Evolutionary conservation across 2,113 vertebrate genomes (phyloP), one percentile per base, ranked within the genome.

Genomic region (Megalops atlanticus): DNA sequence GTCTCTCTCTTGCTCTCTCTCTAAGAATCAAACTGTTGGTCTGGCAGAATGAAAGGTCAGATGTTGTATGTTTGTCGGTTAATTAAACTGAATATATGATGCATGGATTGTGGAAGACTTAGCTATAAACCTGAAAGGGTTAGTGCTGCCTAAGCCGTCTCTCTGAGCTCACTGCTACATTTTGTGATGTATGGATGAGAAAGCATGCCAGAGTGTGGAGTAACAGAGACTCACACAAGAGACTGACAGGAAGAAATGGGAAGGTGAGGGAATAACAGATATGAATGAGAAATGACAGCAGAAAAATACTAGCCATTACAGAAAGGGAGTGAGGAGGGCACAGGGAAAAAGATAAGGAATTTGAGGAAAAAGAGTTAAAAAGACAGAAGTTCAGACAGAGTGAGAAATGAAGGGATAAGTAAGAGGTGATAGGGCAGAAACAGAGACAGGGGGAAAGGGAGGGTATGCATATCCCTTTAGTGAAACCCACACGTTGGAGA

Each of bases 401-500:
- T 45, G 14, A 79, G 64, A 39, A 71, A n/a, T 40, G 31, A 33
- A 74, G 24, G 71, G 52, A 35, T 33, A 35, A 35, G 27, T 12
- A 11, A 71, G 64, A 77, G 75, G 74, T 21, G 27, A 45, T 49
- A 31, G 41, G 75, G 45, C 41, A 41, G 69, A 47, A 74, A 73
- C 5, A 16, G 31, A 49, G 41, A 43, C 14, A 2, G 41, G 38
- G 41, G 39, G 16, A 11, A 18, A 27, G 40, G 33, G 35, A 52
- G 45, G 78, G 73, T 77, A 45, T 21, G 15, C 35, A 52, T 52
- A 72, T 86, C 78, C 35, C 82, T 85, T 80, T 80, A 84, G 47
- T 72, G 68, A 71, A 82, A 79, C 78, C 64, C 79, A 85, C 54
- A 24, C 84, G 85, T 89, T 84, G 76, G 86, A 82, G 84, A 49